Evolutionary conservation across 2,888 invertebrate species (phyloP).

Genomic region (Cotesia congregata): DNA sequence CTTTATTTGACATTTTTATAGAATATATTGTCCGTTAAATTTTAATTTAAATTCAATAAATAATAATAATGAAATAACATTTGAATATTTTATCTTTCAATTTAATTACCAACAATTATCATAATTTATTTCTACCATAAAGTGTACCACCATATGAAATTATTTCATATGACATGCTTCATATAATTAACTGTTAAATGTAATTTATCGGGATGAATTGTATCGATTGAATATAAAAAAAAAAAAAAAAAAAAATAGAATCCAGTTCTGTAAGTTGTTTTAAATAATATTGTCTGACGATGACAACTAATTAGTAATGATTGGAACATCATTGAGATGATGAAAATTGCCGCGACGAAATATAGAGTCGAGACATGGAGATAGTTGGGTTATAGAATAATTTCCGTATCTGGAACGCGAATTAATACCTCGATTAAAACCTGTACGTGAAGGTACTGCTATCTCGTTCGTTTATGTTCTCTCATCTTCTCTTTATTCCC

Average conservation of each 20-base stretch:
- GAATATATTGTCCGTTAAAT: neutral
- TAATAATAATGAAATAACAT: slow-evolving; percentile 1
- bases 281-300: too few relatives aligned
- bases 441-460: slow-evolving; percentile 37
- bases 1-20: neutral
- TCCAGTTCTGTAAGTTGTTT: neutral
- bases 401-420: slow-evolving; percentile 48
- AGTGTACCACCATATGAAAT: neutral
- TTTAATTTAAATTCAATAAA: neutral
- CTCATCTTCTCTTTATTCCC: slow-evolving; percentile 9
- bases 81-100: neutral
- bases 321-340: neutral
- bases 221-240: neutral
- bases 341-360: slow-evolving; percentile 7
- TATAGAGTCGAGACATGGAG: slow-evolving; percentile 18
- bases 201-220: neutral
- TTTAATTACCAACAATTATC: neutral
- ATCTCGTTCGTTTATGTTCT: slow-evolving; percentile 19
- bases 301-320: neutral
- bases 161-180: neutral
- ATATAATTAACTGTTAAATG: neutral
- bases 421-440: slow-evolving; percentile 55
- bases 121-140: neutral
- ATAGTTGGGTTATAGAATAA: slow-evolving; percentile 47
- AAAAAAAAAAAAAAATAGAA: neutral